A percentile compares a stretch with the other conserved stretches of the same genome.
phyloP scores from a whole-genome alignment of 2,113 vertebrate genomes.

The Amia ocellicauda region DNA sequence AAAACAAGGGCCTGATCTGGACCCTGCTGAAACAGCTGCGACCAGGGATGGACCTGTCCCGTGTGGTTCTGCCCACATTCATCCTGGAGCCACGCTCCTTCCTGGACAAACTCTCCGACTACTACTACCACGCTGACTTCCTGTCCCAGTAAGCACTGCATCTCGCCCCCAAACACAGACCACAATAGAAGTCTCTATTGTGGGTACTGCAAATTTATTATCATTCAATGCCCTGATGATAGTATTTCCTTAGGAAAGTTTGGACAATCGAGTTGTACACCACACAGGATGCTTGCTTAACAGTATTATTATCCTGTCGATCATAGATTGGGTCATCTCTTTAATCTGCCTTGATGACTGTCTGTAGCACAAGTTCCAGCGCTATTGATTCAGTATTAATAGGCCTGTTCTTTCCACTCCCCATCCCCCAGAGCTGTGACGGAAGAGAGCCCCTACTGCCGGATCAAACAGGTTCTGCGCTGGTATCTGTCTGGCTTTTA shows the following conservation, averaged over 20 bases:
- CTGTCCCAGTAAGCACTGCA: conserved; percentile 80
- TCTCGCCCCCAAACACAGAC: background rate
- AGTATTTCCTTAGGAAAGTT: no score
- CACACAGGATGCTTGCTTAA: no score
- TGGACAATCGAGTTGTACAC: no score
- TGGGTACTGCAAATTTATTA: no score
- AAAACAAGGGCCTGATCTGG: conserved; percentile 89
- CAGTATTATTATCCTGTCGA: no score
- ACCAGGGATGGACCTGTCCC: conserved; percentile 91
- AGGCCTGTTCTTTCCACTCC: background rate
- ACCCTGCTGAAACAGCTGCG: conserved; percentile 82
- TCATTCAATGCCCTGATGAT: no score
- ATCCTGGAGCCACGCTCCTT: conserved; percentile 93
- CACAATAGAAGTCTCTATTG: no score
- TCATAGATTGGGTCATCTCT: no score
- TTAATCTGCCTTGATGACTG: no score
- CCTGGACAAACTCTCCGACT: conserved; percentile 89
- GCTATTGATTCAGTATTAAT: no score
- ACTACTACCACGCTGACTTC: conserved; percentile 89
- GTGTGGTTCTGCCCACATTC: conserved; percentile 88
- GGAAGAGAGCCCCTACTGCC: conserved; percentile 78
- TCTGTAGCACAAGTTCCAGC: no score
- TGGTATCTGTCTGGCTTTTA: conserved; percentile 97
- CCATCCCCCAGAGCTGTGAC: conserved; percentile 67
- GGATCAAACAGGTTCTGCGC: conserved; percentile 83